Conservation (phyloP, 1,140 invertebrate species). For the Drosophila nannoptera region DNA sequence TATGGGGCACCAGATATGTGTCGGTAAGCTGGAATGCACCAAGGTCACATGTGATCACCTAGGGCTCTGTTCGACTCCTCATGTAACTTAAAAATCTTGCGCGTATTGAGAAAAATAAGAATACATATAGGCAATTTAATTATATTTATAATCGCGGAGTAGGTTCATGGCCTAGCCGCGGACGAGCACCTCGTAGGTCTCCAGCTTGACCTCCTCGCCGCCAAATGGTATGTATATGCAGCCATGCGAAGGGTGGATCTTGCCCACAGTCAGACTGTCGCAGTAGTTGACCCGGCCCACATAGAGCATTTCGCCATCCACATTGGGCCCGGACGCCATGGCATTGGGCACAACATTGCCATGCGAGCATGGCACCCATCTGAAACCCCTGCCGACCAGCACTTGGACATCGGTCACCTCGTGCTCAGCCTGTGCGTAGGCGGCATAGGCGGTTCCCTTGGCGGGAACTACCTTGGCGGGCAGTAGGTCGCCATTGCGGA, state of each 20-base stretch:
- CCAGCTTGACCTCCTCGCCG: constrained; percentile 82
- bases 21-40: neutral
- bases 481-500: constrained; percentile 77
- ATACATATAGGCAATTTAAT: neutral
- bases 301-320: constrained; percentile 83
- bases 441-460: constrained; percentile 78
- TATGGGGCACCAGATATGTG: neutral
- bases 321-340: constrained; percentile 81
- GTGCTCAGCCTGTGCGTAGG: constrained; percentile 79
- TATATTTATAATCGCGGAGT: no score
- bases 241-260: constrained; percentile 83
- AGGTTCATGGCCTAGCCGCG: constrained; percentile 20
- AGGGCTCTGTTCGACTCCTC: no score
- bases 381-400: constrained; percentile 74
- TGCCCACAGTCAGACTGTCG: constrained; percentile 80
- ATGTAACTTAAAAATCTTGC: no score
- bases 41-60: neutral
- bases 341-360: constrained; percentile 81
- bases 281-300: constrained; percentile 82
- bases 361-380: constrained; percentile 80
- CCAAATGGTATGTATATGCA: constrained; percentile 83
- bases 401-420: constrained; percentile 79
- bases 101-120: no score
- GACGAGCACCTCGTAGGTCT: constrained; percentile 81
- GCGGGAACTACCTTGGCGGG: constrained; percentile 78